Base-by-base conservation (phyloP, 2,797 vertebrate species). In the Somateria mollissima region DNA sequence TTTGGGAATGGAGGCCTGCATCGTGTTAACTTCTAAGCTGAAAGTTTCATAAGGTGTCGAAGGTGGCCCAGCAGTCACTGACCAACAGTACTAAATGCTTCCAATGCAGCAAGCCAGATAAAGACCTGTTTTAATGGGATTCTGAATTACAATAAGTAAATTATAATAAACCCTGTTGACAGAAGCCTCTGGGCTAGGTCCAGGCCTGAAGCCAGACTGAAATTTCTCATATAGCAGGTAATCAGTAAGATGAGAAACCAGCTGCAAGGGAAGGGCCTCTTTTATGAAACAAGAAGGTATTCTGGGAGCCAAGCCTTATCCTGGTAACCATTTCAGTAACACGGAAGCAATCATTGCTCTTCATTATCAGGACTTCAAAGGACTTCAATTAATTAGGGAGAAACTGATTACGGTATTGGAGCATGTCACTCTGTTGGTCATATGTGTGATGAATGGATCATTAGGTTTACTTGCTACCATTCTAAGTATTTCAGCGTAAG, bases 171-270 rank as follows among this genome's bases (percentile, higher is more conserved):
- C 75, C 57, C 67, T 94, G 95, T 78, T 93, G 92, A 97, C 95
- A 96, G 95, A 96, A 96, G 84, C 57, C 71, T 93, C 81, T 90
- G 92, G 90, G 92, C 65, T 3, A 24, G 34, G 72, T 96, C 94
- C 95, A 97, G 80, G 67, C 71, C 61, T 93, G 88, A 94, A 91
- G 78, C 91, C 88, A 89, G 88, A 94, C 88, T 94, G 95, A 96
- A 96, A 93, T 96, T 95, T 97, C 86, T 96, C 95, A 95, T 96
- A 81, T 95, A 95, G 88, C 94, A 96, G 94, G 91, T 96, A 96
- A 96, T 97, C 95, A 96, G 96, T 96, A 96, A 96, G 90, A 95
- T 89, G 96, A 95, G 96, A 96, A 95, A 87, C 27, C 84, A 92
- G 84, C 85, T 95, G 75, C 75, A 95, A 82, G 58, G 53, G 45